These are phyloP conservation scores for Oreochromis niloticus DNA, from an alignment of 2,113 vertebrate species.

Conservation along the genomic window DNA sequence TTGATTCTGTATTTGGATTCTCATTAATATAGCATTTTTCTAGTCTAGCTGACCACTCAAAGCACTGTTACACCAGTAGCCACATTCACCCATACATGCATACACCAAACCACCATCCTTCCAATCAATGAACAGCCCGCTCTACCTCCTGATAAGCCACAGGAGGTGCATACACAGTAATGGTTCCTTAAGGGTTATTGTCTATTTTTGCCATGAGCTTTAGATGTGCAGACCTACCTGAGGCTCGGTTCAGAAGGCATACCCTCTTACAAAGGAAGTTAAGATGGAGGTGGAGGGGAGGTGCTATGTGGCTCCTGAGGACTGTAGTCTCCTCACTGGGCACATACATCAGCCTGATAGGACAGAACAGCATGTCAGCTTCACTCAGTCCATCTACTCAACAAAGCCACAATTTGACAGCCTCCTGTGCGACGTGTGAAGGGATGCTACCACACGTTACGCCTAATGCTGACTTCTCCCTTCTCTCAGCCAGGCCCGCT, in stretches of 20 bases:
- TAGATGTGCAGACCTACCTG: constrained; percentile 70
- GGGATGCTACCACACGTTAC: constrained; percentile 12
- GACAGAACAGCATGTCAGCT: constrained; percentile 55
- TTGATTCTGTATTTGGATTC: background rate
- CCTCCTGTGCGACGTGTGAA: constrained; percentile 37
- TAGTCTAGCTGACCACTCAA: background rate
- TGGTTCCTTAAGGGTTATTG: background rate
- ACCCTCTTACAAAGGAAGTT: constrained; percentile 64
- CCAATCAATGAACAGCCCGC: background rate
- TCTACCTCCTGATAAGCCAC: background rate
- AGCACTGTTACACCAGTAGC: background rate
- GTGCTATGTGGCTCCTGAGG: constrained; percentile 42
- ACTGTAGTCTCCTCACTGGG: constrained; percentile 51
- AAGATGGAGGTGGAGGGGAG: constrained; percentile 17
- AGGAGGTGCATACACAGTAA: background rate
- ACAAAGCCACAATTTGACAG: constrained; percentile 21
- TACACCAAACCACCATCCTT: background rate
- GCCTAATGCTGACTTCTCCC: constrained; percentile 9
- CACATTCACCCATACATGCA: background rate
- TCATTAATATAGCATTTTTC: background rate
- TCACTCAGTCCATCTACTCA: constrained; percentile 31
- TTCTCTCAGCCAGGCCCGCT: background rate
- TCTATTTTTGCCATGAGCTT: background rate
- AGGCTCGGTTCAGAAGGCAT: constrained; percentile 91
- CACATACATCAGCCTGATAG: constrained; percentile 60